Evolutionary conservation across 2,797 vertebrate species (phyloP).

Genomic region (Ctenopoma multispine): DNA sequence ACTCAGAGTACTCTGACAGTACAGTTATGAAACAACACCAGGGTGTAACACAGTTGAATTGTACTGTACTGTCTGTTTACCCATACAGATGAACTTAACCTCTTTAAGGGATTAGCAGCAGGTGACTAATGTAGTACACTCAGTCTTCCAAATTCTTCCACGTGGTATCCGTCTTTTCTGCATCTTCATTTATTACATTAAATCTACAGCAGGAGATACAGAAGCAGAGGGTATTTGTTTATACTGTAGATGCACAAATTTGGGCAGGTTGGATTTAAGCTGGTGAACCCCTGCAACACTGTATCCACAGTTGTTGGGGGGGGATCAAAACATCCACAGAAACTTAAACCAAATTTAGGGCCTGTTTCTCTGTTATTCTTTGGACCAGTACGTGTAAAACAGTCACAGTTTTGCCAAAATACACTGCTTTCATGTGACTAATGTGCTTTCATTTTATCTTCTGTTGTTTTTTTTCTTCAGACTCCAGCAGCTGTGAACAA

Average conservation of each 20-base stretch:
- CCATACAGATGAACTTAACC: constrained; percentile 10
- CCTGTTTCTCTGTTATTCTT: background rate
- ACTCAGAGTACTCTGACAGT: background rate
- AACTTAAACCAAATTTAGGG: background rate
- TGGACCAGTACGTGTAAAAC: background rate
- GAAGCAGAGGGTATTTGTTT: background rate
- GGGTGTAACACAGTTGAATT: constrained; percentile 13
- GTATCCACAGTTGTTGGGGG: background rate
- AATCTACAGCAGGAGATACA: background rate
- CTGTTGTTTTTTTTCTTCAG: constrained; percentile 78
- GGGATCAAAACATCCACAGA: background rate
- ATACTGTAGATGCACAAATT: background rate
- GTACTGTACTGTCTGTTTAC: constrained; percentile 7
- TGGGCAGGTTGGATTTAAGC: background rate
- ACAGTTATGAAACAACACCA: constrained; percentile 4
- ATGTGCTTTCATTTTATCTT: background rate
- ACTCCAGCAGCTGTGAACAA: constrained; percentile 94
- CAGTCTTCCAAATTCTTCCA: constrained; percentile 17
- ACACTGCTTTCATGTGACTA: background rate
- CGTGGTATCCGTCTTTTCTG: background rate
- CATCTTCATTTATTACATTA: no score
- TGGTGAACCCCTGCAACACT: background rate
- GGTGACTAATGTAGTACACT: constrained; percentile 7
- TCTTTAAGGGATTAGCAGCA: constrained; percentile 38
- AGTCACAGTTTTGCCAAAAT: background rate